A percentile compares a stretch with the other conserved stretches of the same genome.
These are phyloP conservation scores for Tolmerus cingulatus DNA, from an alignment of 2,888 invertebrate species.

Conservation along the genomic window DNA sequence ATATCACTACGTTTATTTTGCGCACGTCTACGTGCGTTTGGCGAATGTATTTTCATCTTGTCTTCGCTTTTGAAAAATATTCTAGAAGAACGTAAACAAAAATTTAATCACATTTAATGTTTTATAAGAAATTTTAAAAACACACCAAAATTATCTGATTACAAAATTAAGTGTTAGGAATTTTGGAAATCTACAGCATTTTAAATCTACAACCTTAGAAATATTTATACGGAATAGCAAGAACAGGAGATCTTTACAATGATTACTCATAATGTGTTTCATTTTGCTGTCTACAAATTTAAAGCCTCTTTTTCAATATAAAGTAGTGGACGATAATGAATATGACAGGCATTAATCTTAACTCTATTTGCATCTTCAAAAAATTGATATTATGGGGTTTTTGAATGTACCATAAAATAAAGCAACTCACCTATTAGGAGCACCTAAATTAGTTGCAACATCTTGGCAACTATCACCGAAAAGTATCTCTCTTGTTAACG, in stretches of 20 bases:
- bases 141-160: neutral
- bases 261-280: too few species aligned
- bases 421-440: conserved; percentile 73
- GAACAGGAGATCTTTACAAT: too few species aligned
- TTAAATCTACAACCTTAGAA: too few species aligned
- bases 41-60: conserved; percentile 98
- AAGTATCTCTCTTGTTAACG: conserved; percentile 74
- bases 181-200: too few species aligned
- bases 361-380: too few species aligned
- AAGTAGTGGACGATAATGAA: too few species aligned
- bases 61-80: conserved; percentile 98
- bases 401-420: neutral
- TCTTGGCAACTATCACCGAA: conserved; percentile 90
- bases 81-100: conserved; percentile 53
- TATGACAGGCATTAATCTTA: too few species aligned
- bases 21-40: conserved; percentile 80
- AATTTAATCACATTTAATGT: neutral
- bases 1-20: conserved; percentile 89
- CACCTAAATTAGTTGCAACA: conserved; percentile 87
- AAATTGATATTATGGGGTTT: too few species aligned
- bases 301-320: too few species aligned
- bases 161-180: too few species aligned
- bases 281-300: too few species aligned
- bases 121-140: neutral
- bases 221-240: too few species aligned